Base-by-base conservation (phyloP, 2,113 vertebrate genomes). In the Periophthalmodon schlosseri region DNA sequence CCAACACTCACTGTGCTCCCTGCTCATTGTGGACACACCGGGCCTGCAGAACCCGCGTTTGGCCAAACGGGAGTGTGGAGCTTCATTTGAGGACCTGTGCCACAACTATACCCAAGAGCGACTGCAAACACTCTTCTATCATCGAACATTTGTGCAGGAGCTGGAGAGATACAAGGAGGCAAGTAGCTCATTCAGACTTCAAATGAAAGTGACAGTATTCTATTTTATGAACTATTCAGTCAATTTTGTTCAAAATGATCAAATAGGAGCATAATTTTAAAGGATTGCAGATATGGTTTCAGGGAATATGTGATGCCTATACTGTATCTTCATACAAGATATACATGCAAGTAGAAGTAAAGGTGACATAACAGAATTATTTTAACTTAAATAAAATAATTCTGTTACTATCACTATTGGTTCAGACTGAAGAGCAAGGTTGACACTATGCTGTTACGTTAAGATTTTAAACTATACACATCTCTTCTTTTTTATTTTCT, bases 91-190 rank as follows among this genome's bases (percentile, higher is more conserved):
- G 83, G 97, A 99, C 89, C 95, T 99, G 3, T 99, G 96, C 88
- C 97, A 99, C 84, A 99, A 99, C 92, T 99, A 99, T 0, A 84
- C 96, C 50, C 98, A 99, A 86, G 97, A 99, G 70, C 95, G 98
- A 18, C 93, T 99, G 82, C 97, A 99, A 91, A 90, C 87, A 0
- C 96, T 99, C 7, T 99, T 97, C 89, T 95, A 99, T 9, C 95
- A 99, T 84, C 94, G 95, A 34, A 95, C 96, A 44, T 97, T 96
- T 1, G 85, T 96, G 60, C 95, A 95, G n/a, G 97, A 99, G 93
- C 79, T 99, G 91, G 97, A 99, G 81, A 88, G 95, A 79, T 98
- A 98, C 93, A 98, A 96, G 90, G 97, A 99, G 95, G 98, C 97
- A 93, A 56, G 73, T 49, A 98, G 95, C 14, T 23, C 57, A 15